phyloP scores from a whole-genome alignment of 2,113 vertebrate species.

The Prietella phreatophila region DNA sequence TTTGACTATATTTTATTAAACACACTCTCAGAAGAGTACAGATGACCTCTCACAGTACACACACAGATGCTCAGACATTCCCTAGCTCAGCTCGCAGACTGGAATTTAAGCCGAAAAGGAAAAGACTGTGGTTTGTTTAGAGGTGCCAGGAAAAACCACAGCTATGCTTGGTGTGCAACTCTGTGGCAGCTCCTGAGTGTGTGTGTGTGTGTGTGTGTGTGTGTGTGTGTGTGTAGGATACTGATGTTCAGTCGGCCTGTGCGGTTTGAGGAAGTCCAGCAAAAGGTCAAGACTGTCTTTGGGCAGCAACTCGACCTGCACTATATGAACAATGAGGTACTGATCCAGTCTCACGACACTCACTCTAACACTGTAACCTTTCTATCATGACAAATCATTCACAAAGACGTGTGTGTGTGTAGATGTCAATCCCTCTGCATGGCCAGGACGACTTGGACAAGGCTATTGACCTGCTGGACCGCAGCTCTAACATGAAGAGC shows the following conservation, averaged over 20 bases:
- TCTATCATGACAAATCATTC: not conserved
- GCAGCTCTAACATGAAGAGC: slow-evolving; percentile 94
- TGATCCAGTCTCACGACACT: slow-evolving; percentile 9
- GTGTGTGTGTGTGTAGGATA: slow-evolving; percentile 73
- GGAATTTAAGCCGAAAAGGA: slow-evolving; percentile 70
- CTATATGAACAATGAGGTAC: slow-evolving; percentile 96
- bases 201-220: slow-evolving; percentile 46
- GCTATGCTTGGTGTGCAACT: slow-evolving; percentile 85
- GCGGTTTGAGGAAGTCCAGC: slow-evolving; percentile 87
- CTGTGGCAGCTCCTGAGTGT: slow-evolving; percentile 22
- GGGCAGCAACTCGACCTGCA: slow-evolving; percentile 89
- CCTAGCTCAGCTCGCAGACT: slow-evolving; percentile 55
- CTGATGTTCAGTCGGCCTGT: slow-evolving; percentile 89
- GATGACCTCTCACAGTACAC: not conserved
- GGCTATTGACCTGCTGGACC: slow-evolving; percentile 88
- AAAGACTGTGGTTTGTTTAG: slow-evolving; percentile 75
- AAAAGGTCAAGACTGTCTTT: slow-evolving; percentile 88
- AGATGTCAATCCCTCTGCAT: slow-evolving; percentile 92
- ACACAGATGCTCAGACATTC: slow-evolving; percentile 50
- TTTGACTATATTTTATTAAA: not conserved
- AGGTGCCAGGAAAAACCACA: slow-evolving; percentile 85
- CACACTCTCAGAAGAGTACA: not conserved
- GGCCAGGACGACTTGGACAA: slow-evolving; percentile 93
- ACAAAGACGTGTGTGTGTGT: slow-evolving; percentile 28
- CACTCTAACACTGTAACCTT: not conserved